phyloP scores from a whole-genome alignment of 2,888 invertebrate species.

The Melinopterus prodromus region DNA sequence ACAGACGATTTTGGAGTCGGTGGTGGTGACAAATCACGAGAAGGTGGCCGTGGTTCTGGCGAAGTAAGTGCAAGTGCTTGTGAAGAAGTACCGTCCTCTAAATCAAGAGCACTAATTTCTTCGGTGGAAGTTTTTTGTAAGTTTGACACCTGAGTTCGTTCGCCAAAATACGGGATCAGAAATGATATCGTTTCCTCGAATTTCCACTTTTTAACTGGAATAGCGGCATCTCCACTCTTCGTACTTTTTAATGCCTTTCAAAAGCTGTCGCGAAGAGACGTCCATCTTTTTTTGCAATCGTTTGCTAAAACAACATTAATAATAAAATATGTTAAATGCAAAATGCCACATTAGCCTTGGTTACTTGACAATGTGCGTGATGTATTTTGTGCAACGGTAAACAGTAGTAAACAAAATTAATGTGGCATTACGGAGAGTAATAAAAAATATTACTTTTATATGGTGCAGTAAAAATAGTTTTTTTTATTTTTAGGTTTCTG shows the following conservation, averaged over 20 bases:
- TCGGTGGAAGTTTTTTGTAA: background rate
- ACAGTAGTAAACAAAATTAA: background rate
- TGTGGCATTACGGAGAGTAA: background rate
- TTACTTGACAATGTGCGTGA: background rate
- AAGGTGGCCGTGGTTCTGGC: too few species aligned
- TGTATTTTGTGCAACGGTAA: background rate
- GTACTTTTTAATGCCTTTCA: background rate
- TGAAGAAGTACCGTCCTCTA: background rate
- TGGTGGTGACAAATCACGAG: too few species aligned
- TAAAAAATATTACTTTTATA: background rate
- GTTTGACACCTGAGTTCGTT: background rate
- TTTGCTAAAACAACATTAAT: background rate
- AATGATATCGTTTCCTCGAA: background rate
- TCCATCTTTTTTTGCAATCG: slow-evolving; percentile 18
- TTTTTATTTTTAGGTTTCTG: slow-evolving; percentile 44
- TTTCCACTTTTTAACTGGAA: slow-evolving; percentile 8
- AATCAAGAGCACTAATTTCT: background rate
- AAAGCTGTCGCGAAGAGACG: background rate
- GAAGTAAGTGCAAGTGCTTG: background rate
- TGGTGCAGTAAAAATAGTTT: slow-evolving; percentile 9
- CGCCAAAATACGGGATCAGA: background rate
- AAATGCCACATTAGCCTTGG: background rate
- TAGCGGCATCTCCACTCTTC: background rate
- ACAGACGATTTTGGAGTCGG: too few species aligned
- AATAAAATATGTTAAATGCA: background rate